Base-by-base conservation (phyloP, 2,797 vertebrate genomes). In the Tadarida brasiliensis region DNA sequence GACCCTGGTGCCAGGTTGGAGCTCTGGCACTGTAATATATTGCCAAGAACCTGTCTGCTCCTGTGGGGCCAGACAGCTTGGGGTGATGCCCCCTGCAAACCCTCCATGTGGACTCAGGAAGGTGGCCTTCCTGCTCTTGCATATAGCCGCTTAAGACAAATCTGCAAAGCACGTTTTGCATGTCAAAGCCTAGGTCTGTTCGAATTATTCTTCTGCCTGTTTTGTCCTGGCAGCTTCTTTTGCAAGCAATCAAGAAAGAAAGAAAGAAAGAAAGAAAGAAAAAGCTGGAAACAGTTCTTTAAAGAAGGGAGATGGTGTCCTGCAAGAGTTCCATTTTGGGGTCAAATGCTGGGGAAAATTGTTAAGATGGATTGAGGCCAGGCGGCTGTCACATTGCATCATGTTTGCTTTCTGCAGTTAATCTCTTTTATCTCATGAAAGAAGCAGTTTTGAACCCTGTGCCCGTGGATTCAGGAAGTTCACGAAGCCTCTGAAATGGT, bases 91-190 rank as follows among this genome's bases (percentile, higher is more conserved):
- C n/a, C 33, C 56, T n/a, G 51, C 24, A 74, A 59, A 19, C 11
- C 54, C 20, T 80, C 61, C 77, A 15, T 61, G 24, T 93, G 39
- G 54, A 82, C 17, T 74, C 76, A 71, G 47, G 82, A 95, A 94
- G 39, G 35, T 39, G 47, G n/a, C 51, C 63, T 97, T 92, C 80
- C 74, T 92, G 30, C 87, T 88, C 7, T 83, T 92, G 68, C 51
- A 33, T 88, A 56, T 12, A 96, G 47, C 49, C 2, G 11, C 68
- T 87, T 92, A 92, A 65, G 63, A 96, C 84, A 93, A 95, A 94
- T 93, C 65, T 87, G 24, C 57, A 94, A 97, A 95, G 85, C 85
- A 92, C 83, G 77, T 97, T 95, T 96, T 94, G 82, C 93, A 95
- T 97, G 91, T 95, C 51, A 93, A 76, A 96, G 15, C 90, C 49